phyloP scores from a whole-genome alignment of 2,113 vertebrate species.

The Ptychochromis oligacanthus region DNA sequence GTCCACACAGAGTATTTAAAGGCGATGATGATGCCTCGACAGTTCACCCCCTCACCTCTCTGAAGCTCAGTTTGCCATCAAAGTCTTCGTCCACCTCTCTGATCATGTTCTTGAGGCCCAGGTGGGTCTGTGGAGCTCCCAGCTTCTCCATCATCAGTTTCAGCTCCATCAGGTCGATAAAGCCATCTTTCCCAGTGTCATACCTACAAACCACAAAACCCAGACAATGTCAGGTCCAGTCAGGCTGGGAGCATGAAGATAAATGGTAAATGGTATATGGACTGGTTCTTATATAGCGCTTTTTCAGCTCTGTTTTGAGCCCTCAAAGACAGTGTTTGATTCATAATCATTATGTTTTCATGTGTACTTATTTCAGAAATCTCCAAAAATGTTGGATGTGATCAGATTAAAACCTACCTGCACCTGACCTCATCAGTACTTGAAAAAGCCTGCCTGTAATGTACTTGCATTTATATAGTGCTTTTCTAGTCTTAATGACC shows the following conservation, averaged over 20 bases:
- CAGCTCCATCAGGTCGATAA: conserved; percentile 96
- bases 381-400: neutral
- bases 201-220: conserved; percentile 55
- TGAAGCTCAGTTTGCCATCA: conserved; percentile 93
- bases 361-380: no score
- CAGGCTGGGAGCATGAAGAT: neutral
- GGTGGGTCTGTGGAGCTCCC: conserved; percentile 93
- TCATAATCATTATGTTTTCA: neutral
- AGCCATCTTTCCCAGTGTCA: conserved; percentile 85
- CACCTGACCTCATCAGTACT: neutral
- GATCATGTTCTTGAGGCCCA: conserved; percentile 98
- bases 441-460: no score
- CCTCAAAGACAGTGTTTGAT: neutral
- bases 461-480: no score
- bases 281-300: no score
- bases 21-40: neutral
- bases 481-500: no score
- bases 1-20: no score
- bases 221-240: neutral
- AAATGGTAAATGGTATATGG: no score
- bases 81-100: conserved; percentile 97
- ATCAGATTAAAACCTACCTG: neutral
- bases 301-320: no score
- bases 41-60: conserved; percentile 85
- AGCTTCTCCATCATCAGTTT: conserved; percentile 99